These are phyloP conservation scores for Pollenia amentaria DNA, from an alignment of 2,888 invertebrate species.

Conservation along the genomic window DNA sequence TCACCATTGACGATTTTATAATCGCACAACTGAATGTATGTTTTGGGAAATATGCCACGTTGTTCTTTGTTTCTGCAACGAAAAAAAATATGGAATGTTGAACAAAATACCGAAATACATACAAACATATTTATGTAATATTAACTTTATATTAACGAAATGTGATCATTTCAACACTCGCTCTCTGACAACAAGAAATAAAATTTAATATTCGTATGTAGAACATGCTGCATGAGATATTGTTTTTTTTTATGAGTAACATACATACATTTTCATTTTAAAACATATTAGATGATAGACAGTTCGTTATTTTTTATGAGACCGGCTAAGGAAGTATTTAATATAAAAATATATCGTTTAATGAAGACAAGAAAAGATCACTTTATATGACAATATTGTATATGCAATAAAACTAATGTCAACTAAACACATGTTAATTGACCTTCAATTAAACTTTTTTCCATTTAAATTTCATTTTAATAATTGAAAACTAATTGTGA, in stretches of 20 bases:
- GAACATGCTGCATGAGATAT: conserved; percentile 6
- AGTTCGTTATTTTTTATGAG: background rate
- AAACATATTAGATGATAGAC: background rate
- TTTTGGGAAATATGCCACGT: conserved; percentile 84
- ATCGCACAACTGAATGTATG: conserved; percentile 83
- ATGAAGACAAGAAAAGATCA: conserved; percentile 9
- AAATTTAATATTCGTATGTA: background rate
- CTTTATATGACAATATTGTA: conserved; percentile 29
- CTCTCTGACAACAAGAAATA: background rate
- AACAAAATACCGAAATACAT: conserved; percentile 35
- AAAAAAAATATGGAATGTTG: conserved; percentile 35
- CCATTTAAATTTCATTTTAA: conserved; percentile 48
- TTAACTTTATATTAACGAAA: conserved; percentile 39
- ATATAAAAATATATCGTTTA: conserved; percentile 12
- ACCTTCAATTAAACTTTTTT: conserved; percentile 72
- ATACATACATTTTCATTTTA: background rate
- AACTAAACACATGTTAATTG: conserved; percentile 63
- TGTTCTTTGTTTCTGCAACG: conserved; percentile 81
- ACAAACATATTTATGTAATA: conserved; percentile 6
- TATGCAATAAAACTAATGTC: conserved; percentile 41
- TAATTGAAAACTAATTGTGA: conserved; percentile 70
- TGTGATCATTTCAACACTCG: conserved; percentile 28
- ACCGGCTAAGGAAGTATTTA: conserved; percentile 41
- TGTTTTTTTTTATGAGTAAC: background rate
- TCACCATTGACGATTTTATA: conserved; percentile 83